A percentile compares a stretch with the other conserved stretches of the same genome.
Evolutionary conservation across 2,888 invertebrate species (phyloP).

Genomic region (Heliothis peltigera): DNA sequence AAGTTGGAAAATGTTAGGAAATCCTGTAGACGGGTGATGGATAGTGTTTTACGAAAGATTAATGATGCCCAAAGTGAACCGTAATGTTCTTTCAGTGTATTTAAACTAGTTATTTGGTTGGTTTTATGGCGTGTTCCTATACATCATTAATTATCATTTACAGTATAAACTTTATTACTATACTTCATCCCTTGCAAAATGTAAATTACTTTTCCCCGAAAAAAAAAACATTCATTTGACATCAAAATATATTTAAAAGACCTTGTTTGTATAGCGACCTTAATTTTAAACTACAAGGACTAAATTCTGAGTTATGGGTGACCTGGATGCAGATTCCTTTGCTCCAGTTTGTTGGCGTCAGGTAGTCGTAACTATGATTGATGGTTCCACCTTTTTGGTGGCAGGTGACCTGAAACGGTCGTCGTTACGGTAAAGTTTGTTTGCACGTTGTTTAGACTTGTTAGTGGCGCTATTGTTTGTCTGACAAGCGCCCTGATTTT

Average conservation of each 20-base stretch:
- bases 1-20: constrained; percentile 7
- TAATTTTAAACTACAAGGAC: constrained; percentile 37
- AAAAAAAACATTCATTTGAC: constrained; percentile 27
- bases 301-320: constrained; percentile 36
- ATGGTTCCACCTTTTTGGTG: constrained; percentile 9
- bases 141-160: too few species aligned
- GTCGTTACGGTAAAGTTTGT: constrained; percentile 12
- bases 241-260: constrained; percentile 14
- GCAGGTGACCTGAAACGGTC: constrained; percentile 14
- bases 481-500: neutral
- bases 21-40: constrained; percentile 19
- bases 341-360: constrained; percentile 44
- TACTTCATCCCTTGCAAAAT: constrained; percentile 5
- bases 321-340: constrained; percentile 54
- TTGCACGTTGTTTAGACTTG: neutral
- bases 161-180: too few species aligned
- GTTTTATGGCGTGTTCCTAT: too few species aligned
- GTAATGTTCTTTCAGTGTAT: neutral
- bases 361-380: constrained; percentile 35
- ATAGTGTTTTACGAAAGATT: constrained; percentile 25
- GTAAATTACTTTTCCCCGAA: neutral
- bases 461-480: neutral
- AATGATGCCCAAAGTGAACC: constrained; percentile 10
- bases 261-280: constrained; percentile 39
- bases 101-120: neutral